Conservation (phyloP, 2,888 invertebrate species). For the Byasa hedistus region DNA sequence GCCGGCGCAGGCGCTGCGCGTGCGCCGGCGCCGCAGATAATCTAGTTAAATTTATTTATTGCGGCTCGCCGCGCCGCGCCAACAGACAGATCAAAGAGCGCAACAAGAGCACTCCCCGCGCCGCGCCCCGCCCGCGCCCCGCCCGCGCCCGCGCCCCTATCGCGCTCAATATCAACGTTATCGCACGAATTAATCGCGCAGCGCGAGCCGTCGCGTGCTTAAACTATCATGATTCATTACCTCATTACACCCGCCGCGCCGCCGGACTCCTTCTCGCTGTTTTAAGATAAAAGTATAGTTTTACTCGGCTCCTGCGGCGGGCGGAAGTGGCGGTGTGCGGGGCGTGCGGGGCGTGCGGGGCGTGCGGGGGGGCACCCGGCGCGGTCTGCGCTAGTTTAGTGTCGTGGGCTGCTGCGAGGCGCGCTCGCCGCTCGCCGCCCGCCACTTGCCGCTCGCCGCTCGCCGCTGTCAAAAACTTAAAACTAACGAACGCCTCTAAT, state of each 20-base stretch:
- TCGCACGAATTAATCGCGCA: conserved; percentile 11
- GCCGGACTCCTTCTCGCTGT: background rate
- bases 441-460: conserved; percentile 21
- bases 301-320: background rate
- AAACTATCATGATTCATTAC: conserved; percentile 18
- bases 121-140: background rate
- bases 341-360: no score
- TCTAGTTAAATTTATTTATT: conserved; percentile 70
- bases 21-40: conserved; percentile 53
- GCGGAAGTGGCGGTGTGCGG: no score
- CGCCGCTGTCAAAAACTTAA: background rate
- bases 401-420: no score
- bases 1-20: conserved; percentile 38
- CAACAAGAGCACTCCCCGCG: conserved; percentile 4
- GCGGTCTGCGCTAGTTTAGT: no score
- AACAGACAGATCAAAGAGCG: conserved; percentile 13
- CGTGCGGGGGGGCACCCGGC: no score
- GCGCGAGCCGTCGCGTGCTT: conserved; percentile 15
- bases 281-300: no score
- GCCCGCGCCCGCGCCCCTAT: conserved; percentile 16
- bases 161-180: conserved; percentile 12
- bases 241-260: conserved; percentile 5
- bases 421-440: background rate
- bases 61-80: conserved; percentile 33
- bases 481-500: no score